phyloP scores from a whole-genome alignment of 37 sponge, comb jelly and placozoan species.

The Cliona cf. orientalis region DNA sequence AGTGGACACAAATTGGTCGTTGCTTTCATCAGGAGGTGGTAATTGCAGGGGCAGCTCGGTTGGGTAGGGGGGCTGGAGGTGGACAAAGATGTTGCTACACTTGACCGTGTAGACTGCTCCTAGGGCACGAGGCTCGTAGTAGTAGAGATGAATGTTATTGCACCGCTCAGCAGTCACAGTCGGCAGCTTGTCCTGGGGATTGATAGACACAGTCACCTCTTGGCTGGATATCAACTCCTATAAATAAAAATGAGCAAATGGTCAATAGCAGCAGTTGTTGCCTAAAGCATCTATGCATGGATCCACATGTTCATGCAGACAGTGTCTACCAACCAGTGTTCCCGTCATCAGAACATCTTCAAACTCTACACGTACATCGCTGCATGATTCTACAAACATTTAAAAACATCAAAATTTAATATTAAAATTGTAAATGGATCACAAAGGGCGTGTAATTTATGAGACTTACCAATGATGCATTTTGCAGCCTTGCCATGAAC shows the following conservation, averaged over 20 bases:
- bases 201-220: constrained; percentile 36
- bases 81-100: constrained; percentile 45
- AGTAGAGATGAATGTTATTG: constrained; percentile 46
- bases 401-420: neutral
- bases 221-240: constrained; percentile 66
- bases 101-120: constrained; percentile 54
- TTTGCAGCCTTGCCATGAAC: constrained; percentile 53
- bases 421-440: neutral
- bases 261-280: neutral
- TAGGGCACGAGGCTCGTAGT: constrained; percentile 48
- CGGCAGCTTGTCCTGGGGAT: constrained; percentile 56
- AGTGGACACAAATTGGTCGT: constrained; percentile 52
- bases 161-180: constrained; percentile 58
- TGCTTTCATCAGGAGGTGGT: constrained; percentile 37
- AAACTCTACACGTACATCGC: constrained; percentile 52
- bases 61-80: constrained; percentile 62
- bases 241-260: neutral
- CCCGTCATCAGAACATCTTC: constrained; percentile 54
- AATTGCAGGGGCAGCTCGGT: constrained; percentile 40
- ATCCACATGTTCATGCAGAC: neutral
- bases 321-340: constrained; percentile 40
- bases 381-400: constrained; percentile 36
- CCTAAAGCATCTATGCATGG: neutral
- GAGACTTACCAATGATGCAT: constrained; percentile 66
- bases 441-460: neutral